These are phyloP conservation scores for Thaumetopoea pityocampa DNA, from an alignment of 1,140 invertebrate species.

Conservation along the genomic window DNA sequence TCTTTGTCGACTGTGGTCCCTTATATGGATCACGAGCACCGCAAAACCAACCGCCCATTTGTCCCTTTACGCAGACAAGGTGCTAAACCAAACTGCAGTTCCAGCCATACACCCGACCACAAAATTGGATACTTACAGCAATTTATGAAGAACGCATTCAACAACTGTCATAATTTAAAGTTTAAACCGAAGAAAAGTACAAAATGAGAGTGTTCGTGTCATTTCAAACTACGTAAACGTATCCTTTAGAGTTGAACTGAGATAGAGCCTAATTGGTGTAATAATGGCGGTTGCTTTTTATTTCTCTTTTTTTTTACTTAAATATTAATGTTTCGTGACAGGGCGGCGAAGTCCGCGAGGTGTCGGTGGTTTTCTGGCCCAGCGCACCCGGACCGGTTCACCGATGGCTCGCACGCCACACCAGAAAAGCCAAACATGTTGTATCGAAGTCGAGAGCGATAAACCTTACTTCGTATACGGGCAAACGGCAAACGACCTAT, in stretches of 20 bases:
- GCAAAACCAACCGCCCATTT: conserved; percentile 49
- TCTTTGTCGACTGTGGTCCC: conserved; percentile 32
- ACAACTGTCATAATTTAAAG: conserved; percentile 23
- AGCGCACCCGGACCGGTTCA: conserved; percentile 65
- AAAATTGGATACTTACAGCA: conserved; percentile 33
- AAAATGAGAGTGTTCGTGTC: conserved; percentile 25
- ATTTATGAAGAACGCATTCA: conserved; percentile 28
- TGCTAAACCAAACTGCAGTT: conserved; percentile 45
- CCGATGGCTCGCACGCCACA: conserved; percentile 50
- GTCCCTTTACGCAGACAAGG: conserved; percentile 55
- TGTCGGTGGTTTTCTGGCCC: conserved; percentile 71
- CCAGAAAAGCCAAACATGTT: conserved; percentile 54
- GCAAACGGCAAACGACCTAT: conserved; percentile 56
- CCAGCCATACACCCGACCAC: conserved; percentile 30
- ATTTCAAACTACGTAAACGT: conserved; percentile 29
- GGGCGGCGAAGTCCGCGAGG: conserved; percentile 54
- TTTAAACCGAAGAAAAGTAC: conserved; percentile 10
- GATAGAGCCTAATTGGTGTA: conserved; percentile 57
- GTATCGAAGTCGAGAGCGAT: conserved; percentile 48
- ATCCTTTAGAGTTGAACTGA: conserved; percentile 31
- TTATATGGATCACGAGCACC: conserved; percentile 51
- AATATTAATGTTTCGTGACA: conserved; percentile 73
- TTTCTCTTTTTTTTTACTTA: conserved; percentile 60
- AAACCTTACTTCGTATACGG: conserved; percentile 49
- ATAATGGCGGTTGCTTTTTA: conserved; percentile 55